phyloP scores from a whole-genome alignment of 2,888 invertebrate genomes.

The Teleiodes luculella region DNA sequence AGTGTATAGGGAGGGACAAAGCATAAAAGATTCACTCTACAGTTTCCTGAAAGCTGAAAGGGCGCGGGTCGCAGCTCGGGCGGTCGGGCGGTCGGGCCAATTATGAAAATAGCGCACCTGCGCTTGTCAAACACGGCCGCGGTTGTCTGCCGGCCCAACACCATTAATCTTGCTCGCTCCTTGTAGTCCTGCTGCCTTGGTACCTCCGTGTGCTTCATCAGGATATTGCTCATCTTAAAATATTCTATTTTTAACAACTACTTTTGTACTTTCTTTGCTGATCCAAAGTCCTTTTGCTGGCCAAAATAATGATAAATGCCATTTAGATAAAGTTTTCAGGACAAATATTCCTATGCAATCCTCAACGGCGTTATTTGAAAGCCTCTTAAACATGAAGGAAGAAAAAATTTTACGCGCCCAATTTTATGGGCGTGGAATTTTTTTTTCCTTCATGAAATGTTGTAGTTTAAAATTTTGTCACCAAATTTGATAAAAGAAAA shows the following conservation, averaged over 20 bases:
- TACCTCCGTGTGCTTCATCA: conserved; percentile 39
- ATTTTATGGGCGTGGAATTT: no score
- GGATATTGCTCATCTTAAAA: conserved; percentile 6
- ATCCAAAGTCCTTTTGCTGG: no score
- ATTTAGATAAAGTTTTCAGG: no score
- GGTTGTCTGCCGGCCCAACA: conserved; percentile 60
- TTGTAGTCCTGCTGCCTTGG: conserved; percentile 60
- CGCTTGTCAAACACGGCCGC: conserved; percentile 75
- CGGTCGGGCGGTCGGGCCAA: conserved; percentile 60
- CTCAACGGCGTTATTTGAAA: no score
- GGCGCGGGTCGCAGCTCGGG: conserved; percentile 62
- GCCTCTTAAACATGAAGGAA: no score
- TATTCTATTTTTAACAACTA: conserved; percentile 30
- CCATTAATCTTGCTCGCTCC: conserved; percentile 74
- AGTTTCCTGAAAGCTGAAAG: conserved; percentile 62
- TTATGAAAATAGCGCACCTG: conserved; percentile 79
- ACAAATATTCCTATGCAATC: no score
- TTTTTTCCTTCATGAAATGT: no score
- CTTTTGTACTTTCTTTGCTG: conserved; percentile 17
- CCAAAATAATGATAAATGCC: no score
- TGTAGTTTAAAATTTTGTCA: no score
- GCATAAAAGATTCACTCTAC: conserved; percentile 13
- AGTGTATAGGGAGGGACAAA: neutral
- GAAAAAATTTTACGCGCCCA: no score
- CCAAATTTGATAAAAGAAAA: no score